These are phyloP conservation scores for Prolemur simus DNA, from an alignment of 2,113 vertebrate genomes.

Conservation along the genomic window DNA sequence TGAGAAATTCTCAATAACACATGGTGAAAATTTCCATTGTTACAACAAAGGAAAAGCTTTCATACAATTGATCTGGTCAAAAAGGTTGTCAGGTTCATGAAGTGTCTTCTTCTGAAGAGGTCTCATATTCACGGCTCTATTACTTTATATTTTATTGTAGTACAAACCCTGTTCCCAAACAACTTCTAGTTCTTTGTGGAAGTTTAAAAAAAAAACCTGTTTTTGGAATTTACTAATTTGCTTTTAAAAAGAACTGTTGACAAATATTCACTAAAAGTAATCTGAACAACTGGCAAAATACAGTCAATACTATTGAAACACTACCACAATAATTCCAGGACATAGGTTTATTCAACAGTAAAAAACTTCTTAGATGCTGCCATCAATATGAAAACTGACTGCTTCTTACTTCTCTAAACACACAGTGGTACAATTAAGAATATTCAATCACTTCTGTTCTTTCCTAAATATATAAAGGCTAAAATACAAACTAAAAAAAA, in stretches of 20 bases:
- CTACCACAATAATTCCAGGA: constrained; percentile 74
- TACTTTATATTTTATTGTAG: not conserved
- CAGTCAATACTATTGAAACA: constrained; percentile 50
- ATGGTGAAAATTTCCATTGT: not conserved
- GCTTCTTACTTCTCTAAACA: constrained; percentile 58
- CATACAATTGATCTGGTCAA: not conserved
- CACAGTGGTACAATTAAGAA: constrained; percentile 47
- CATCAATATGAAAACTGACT: constrained; percentile 66
- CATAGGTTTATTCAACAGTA: not conserved
- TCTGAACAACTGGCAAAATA: constrained; percentile 43
- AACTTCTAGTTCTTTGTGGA: not conserved
- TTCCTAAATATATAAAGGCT: constrained; percentile 78
- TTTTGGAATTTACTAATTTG: constrained; percentile 71
- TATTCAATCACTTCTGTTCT: constrained; percentile 72
- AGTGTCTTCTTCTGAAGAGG: not conserved
- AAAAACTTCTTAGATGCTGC: constrained; percentile 36
- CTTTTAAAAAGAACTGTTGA: constrained; percentile 71
- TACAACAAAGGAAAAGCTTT: not conserved
- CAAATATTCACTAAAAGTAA: constrained; percentile 37
- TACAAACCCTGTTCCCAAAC: not conserved
- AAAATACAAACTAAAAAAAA: constrained; percentile 82
- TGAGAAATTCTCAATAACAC: not conserved
- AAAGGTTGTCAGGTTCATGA: not conserved
- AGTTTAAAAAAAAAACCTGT: no score
- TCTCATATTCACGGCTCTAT: not conserved